Conservation (phyloP, 1,140 invertebrate genomes). For the Akabosia matsudoensis region DNA sequence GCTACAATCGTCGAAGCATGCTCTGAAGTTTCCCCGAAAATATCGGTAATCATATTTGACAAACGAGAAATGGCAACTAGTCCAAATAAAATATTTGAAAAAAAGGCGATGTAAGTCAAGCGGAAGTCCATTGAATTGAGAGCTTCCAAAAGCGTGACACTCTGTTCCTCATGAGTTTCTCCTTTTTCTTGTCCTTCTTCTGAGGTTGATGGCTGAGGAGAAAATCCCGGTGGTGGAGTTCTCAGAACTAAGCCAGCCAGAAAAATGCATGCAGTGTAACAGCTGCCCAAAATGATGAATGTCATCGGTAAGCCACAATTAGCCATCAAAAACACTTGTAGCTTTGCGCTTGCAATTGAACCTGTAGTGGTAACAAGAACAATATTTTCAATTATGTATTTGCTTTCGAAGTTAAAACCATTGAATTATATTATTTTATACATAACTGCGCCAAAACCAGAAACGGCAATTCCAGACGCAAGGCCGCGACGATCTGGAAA, state of each 20-base stretch:
- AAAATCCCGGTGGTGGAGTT: constrained; percentile 34
- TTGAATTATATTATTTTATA: no score
- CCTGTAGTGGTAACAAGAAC: no score
- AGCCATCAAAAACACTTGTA: constrained; percentile 31
- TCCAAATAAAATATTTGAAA: constrained; percentile 39
- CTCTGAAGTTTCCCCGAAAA: constrained; percentile 31
- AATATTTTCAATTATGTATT: no score
- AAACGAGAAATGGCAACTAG: constrained; percentile 38
- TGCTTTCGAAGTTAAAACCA: no score
- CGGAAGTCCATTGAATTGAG: not conserved
- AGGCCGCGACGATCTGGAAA: constrained; percentile 40
- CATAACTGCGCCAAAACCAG: constrained; percentile 46
- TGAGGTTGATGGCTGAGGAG: not conserved
- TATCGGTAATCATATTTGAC: constrained; percentile 41
- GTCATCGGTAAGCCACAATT: constrained; percentile 35
- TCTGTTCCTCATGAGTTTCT: not conserved
- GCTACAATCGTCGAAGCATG: constrained; percentile 36
- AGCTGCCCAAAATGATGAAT: constrained; percentile 37
- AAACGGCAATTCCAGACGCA: constrained; percentile 40
- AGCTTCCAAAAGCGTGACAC: constrained; percentile 23
- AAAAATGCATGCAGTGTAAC: constrained; percentile 28
- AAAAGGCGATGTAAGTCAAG: constrained; percentile 38
- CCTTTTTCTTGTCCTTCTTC: not conserved
- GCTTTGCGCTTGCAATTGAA: constrained; percentile 42
- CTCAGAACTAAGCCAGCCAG: constrained; percentile 29